Evolutionary conservation across 2,113 vertebrate genomes (phyloP).

Genomic region (Acanthochromis polyacanthus): DNA sequence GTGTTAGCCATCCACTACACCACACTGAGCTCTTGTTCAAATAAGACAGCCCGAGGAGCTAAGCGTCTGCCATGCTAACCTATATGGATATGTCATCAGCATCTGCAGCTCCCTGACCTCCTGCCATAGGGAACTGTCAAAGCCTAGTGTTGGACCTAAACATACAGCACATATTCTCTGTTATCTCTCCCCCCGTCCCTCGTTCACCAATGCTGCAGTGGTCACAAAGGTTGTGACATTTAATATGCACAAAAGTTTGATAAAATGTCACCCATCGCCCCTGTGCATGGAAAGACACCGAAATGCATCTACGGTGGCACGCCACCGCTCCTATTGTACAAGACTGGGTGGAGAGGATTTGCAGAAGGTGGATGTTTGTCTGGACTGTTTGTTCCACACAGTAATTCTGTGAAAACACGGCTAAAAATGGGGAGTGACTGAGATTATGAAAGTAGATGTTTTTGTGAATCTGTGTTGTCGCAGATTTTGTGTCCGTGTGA

Average conservation of each 20-base stretch:
- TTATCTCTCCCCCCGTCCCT: neutral
- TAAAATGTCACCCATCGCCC: conserved; percentile 55
- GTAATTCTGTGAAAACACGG: conserved; percentile 57
- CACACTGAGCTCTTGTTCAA: conserved; percentile 45
- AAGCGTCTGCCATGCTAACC: conserved; percentile 46
- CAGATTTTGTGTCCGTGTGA: conserved; percentile 40
- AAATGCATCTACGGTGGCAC: conserved; percentile 20
- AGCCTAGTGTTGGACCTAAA: conserved; percentile 20
- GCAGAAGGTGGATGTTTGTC: conserved; percentile 48
- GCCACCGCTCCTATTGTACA: conserved; percentile 1
- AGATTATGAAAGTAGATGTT: conserved; percentile 50
- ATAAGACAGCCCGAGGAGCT: conserved; percentile 46
- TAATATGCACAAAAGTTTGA: conserved; percentile 57
- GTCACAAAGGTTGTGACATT: conserved; percentile 59
- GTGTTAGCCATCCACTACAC: conserved; percentile 46
- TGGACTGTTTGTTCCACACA: conserved; percentile 35
- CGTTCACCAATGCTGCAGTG: conserved; percentile 18
- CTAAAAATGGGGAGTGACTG: conserved; percentile 45
- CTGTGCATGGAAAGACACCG: conserved; percentile 26
- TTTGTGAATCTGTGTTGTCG: conserved; percentile 26
- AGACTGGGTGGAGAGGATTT: conserved; percentile 21
- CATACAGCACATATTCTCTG: conserved; percentile 8
- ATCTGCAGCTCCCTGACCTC: conserved; percentile 57
- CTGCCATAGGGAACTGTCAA: conserved; percentile 24
- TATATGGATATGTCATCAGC: conserved; percentile 52